These are phyloP conservation scores for Xestoiulus laeticollis DNA, from an alignment of 2,888 invertebrate genomes.

Conservation along the genomic window DNA sequence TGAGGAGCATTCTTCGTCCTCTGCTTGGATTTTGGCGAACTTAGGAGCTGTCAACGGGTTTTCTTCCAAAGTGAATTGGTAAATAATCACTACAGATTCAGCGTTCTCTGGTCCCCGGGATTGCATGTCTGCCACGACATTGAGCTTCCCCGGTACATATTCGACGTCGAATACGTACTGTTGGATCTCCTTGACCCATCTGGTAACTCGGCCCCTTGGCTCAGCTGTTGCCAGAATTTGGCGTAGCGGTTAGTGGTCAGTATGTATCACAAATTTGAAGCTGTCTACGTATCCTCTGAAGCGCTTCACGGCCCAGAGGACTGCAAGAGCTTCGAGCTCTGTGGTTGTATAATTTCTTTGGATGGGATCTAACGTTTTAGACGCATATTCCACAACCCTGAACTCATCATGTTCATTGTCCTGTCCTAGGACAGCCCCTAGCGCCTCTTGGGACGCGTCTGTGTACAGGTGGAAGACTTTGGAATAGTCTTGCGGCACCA, in stretches of 20 bases:
- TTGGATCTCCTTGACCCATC: constrained; percentile 58
- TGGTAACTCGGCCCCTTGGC: constrained; percentile 56
- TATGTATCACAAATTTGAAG: constrained; percentile 58
- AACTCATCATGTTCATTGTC: neutral
- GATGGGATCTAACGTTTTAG: constrained; percentile 54
- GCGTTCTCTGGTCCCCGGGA: neutral
- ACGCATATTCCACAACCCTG: constrained; percentile 56
- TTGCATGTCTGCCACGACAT: neutral
- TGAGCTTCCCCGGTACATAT: constrained; percentile 53
- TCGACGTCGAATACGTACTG: constrained; percentile 57
- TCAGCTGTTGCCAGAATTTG: constrained; percentile 54
- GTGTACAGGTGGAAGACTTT: neutral
- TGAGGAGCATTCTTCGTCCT: no score
- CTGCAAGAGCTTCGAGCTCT: constrained; percentile 58
- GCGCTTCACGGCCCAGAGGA: constrained; percentile 58
- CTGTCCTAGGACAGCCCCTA: neutral
- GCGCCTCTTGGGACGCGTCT: neutral
- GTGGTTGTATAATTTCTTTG: constrained; percentile 59
- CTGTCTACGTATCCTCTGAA: constrained; percentile 59
- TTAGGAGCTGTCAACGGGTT: neutral
- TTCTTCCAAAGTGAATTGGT: neutral
- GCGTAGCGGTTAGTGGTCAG: constrained; percentile 59
- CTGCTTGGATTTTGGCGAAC: no score
- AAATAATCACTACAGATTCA: neutral
- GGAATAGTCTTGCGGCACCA: neutral